Evolutionary conservation across 2,113 vertebrate genomes (phyloP).

Genomic region (Tachysurus vachellii): DNA sequence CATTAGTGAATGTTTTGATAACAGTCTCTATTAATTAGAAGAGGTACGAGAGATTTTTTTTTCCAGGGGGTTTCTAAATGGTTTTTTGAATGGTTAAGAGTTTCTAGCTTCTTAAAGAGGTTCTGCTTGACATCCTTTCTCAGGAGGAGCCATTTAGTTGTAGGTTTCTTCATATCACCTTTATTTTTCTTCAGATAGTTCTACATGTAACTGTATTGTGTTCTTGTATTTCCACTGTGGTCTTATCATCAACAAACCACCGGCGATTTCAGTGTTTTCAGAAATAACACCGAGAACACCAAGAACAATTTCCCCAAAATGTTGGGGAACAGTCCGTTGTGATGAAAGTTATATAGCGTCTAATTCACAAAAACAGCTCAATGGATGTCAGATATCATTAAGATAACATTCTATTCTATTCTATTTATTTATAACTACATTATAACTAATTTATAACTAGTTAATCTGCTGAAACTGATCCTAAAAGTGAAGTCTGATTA

Average conservation of each 20-base stretch:
- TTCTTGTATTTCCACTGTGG: constrained; percentile 1
- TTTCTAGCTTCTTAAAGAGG: background rate
- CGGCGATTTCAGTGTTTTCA: background rate
- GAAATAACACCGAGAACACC: background rate
- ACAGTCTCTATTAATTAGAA: background rate
- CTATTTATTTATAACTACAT: background rate
- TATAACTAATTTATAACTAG: background rate
- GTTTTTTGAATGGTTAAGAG: background rate
- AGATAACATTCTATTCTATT: background rate
- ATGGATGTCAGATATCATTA: background rate
- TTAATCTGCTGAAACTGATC: background rate
- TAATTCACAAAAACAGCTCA: background rate
- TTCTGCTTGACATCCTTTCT: background rate
- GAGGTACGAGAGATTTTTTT: background rate
- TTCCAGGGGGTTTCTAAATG: background rate
- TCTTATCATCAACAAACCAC: background rate
- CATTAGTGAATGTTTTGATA: background rate
- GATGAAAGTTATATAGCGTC: background rate
- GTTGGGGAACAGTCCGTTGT: background rate
- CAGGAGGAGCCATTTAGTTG: background rate
- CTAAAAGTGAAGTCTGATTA: background rate
- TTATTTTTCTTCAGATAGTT: background rate
- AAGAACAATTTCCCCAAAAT: background rate
- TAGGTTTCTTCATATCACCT: background rate
- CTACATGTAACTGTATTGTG: background rate